Conservation (phyloP, 2,113 vertebrate genomes). For the Malurus elegans region DNA sequence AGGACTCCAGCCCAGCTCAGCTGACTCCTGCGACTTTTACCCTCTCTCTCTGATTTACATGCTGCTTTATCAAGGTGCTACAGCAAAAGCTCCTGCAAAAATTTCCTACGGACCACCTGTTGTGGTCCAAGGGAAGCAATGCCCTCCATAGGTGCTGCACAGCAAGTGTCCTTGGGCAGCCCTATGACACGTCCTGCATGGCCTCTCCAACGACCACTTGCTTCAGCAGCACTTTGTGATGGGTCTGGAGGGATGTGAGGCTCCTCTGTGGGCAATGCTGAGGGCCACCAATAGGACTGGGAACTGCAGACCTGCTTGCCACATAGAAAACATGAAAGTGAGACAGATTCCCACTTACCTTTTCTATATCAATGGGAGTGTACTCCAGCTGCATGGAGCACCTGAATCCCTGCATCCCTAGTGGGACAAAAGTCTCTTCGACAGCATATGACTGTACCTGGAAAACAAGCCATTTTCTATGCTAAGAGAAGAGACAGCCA, state of each 20-base stretch:
- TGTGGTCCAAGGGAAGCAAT: neutral
- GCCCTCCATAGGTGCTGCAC: neutral
- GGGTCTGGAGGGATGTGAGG: neutral
- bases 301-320: neutral
- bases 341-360: slow-evolving; percentile 52
- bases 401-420: neutral
- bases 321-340: rapidly evolving
- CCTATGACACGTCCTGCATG: rapidly evolving
- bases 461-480: neutral
- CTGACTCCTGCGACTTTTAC: neutral
- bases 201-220: neutral
- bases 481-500: neutral
- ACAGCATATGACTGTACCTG: neutral
- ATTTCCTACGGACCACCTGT: neutral
- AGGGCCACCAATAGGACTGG: neutral
- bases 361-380: rapidly evolving
- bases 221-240: neutral
- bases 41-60: too few relatives aligned
- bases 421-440: neutral
- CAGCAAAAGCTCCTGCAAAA: neutral
- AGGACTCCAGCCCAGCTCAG: neutral
- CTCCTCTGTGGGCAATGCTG: neutral
- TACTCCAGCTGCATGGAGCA: rapidly evolving
- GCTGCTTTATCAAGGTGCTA: neutral
- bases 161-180: rapidly evolving